Conservation (phyloP, 2,113 vertebrate species). For the Ibidorhyncha struthersii region DNA sequence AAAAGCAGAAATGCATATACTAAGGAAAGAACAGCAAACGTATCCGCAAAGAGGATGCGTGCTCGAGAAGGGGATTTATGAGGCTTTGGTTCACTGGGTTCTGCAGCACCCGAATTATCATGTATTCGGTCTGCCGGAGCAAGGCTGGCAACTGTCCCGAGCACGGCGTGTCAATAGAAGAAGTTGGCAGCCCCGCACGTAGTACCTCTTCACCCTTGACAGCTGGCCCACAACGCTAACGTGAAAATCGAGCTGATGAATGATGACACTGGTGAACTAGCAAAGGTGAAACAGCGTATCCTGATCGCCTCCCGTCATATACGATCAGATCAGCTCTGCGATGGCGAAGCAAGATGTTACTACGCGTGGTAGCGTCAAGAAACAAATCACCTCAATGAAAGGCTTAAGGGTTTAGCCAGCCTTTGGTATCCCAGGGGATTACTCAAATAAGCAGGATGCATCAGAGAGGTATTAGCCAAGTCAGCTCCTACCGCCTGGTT, state of each 20-base stretch:
- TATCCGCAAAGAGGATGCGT: background rate
- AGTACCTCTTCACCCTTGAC: background rate
- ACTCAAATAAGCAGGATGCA: background rate
- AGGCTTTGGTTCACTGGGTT: background rate
- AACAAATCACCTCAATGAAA: background rate
- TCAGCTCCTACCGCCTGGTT: background rate
- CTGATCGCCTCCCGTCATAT: background rate
- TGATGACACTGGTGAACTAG: background rate
- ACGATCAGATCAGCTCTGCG: background rate
- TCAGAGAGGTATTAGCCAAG: background rate
- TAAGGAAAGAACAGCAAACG: background rate
- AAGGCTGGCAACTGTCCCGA: background rate
- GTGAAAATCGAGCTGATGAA: background rate
- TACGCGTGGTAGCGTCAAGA: rapidly evolving
- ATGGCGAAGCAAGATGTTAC: background rate
- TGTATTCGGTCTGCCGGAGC: background rate
- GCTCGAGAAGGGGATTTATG: background rate
- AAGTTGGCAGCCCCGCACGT: background rate
- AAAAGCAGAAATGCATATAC: background rate
- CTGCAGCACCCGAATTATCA: background rate
- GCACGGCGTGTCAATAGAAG: background rate
- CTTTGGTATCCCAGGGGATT: background rate
- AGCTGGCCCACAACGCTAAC: background rate
- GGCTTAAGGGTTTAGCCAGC: background rate
- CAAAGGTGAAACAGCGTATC: background rate